Percentiles rank a stretch among this genome's conserved stretches.
These are phyloP conservation scores for Silurus meridionalis DNA, from an alignment of 2,113 vertebrate genomes.

Conservation along the genomic window DNA sequence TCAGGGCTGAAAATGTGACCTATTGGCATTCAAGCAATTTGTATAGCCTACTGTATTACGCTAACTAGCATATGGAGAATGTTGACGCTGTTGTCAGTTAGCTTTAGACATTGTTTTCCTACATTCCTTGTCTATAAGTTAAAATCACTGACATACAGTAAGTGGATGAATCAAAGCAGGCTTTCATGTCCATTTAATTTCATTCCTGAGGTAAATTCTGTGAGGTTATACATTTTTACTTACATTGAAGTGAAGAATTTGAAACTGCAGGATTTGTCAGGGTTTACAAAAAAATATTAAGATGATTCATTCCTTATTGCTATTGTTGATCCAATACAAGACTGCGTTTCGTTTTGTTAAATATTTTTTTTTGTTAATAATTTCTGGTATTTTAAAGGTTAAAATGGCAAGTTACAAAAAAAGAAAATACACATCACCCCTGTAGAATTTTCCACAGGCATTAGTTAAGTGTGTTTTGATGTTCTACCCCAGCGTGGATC, in stretches of 20 bases:
- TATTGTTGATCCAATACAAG: background rate
- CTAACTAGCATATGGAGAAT: background rate
- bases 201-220: background rate
- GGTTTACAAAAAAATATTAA: background rate
- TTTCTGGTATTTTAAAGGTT: background rate
- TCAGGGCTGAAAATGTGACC: background rate
- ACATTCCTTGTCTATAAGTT: background rate
- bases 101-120: background rate
- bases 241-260: too few relatives aligned
- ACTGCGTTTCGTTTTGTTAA: too few relatives aligned
- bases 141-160: background rate
- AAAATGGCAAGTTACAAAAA: background rate
- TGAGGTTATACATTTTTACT: too few relatives aligned
- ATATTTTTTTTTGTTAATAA: too few relatives aligned
- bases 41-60: background rate
- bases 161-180: background rate
- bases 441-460: constrained; percentile 6
- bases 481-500: constrained; percentile 31
- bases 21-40: background rate
- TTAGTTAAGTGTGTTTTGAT: constrained; percentile 38
- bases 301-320: background rate
- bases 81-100: background rate
- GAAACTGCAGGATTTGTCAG: background rate
- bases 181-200: background rate
- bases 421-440: background rate